phyloP scores from a whole-genome alignment of 1,140 invertebrate species.

The Tetraneura akinire region DNA sequence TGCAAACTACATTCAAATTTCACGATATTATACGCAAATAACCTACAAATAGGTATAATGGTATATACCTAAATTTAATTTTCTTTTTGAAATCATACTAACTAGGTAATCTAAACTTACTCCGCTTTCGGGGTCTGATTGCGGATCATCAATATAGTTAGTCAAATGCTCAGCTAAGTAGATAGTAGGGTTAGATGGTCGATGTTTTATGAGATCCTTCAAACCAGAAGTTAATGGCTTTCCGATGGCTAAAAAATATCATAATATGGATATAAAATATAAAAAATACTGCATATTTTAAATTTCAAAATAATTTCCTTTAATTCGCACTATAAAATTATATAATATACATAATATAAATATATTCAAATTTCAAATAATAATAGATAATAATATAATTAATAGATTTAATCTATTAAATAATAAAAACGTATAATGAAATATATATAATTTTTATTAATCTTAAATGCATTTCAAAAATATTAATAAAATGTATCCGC shows the following conservation, averaged over 20 bases:
- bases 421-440: background rate
- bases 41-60: no score
- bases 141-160: constrained; percentile 61
- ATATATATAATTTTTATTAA: background rate
- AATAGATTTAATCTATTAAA: background rate
- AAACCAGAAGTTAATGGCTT: constrained; percentile 84
- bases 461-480: background rate
- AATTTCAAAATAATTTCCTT: no score
- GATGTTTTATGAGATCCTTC: constrained; percentile 78
- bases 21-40: no score
- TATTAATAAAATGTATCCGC: no score
- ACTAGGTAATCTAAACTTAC: constrained; percentile 17
- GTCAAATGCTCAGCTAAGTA: constrained; percentile 80
- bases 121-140: constrained; percentile 27
- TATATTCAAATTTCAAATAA: no score
- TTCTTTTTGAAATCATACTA: no score
- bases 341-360: no score
- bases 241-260: constrained; percentile 68
- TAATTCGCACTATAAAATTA: no score
- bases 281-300: background rate
- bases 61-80: no score
- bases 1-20: no score
- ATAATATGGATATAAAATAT: background rate
- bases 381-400: background rate
- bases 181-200: constrained; percentile 79